phyloP scores from a whole-genome alignment of 2,797 vertebrate genomes.

The Otolemur crassicaudatus region DNA sequence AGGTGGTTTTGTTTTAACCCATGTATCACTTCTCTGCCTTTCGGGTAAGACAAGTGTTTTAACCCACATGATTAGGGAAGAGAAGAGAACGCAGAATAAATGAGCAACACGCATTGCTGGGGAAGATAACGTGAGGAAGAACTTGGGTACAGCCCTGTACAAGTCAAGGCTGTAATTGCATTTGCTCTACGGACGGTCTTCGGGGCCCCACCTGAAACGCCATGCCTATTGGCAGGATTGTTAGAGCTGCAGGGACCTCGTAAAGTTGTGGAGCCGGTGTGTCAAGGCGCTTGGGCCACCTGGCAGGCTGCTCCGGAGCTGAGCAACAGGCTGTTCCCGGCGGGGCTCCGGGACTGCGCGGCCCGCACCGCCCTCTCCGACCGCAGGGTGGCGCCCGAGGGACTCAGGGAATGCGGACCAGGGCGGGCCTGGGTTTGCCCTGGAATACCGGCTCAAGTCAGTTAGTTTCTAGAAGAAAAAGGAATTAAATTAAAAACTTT shows the following conservation, averaged over 20 bases:
- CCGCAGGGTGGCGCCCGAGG: background rate
- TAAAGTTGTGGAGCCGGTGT: background rate
- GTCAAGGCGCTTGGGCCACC: background rate
- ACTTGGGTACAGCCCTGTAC: background rate
- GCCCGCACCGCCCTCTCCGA: background rate
- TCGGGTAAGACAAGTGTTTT: background rate
- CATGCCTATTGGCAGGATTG: background rate
- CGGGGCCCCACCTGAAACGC: background rate
- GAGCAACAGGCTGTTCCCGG: background rate
- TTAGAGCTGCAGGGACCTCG: background rate
- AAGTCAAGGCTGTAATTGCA: background rate
- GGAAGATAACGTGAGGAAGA: background rate
- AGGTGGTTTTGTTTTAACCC: background rate
- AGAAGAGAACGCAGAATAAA: background rate
- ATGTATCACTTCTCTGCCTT: background rate
- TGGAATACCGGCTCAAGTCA: background rate
- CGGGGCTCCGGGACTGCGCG: too few species aligned
- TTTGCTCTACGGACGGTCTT: background rate
- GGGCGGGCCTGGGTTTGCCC: background rate
- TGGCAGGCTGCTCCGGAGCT: background rate
- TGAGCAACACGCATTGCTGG: too few species aligned
- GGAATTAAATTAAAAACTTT: background rate
- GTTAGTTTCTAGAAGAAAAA: background rate
- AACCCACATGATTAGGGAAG: background rate
- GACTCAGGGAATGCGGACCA: accelerated